phyloP scores from a whole-genome alignment of 2,113 vertebrate genomes.

The Formicarius rufipectus region DNA sequence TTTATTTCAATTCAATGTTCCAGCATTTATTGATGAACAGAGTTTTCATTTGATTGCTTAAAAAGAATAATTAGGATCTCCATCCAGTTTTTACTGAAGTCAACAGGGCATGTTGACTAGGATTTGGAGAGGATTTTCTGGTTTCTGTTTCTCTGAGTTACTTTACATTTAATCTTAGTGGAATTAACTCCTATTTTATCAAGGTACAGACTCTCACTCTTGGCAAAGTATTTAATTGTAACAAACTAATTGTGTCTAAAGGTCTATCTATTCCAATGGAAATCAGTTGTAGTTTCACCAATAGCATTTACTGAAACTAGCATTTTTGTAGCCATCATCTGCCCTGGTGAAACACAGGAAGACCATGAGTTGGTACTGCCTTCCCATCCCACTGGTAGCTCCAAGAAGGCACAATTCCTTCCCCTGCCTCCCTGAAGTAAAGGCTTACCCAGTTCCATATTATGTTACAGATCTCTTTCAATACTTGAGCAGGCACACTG shows the following conservation, averaged over 20 bases:
- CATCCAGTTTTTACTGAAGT: background rate
- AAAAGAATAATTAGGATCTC: background rate
- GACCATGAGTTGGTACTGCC: background rate
- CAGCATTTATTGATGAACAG: background rate
- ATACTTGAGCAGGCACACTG: background rate
- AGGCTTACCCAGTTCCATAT: background rate
- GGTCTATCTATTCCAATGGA: background rate
- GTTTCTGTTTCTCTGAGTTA: background rate
- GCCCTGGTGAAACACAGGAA: background rate
- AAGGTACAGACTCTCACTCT: background rate
- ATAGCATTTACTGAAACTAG: background rate
- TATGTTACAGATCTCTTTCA: background rate
- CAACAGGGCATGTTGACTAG: background rate
- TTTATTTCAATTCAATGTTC: background rate
- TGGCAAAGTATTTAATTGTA: background rate
- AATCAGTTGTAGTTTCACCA: background rate
- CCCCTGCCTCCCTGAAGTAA: background rate
- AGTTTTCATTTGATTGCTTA: background rate
- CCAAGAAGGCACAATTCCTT: background rate
- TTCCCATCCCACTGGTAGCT: background rate
- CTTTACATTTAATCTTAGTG: background rate
- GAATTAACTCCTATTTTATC: background rate
- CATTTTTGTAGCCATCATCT: background rate
- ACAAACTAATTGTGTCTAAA: background rate
- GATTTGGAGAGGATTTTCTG: background rate